These are phyloP conservation scores for Rhabdornis inornatus DNA, from an alignment of 2,113 vertebrate species.

Conservation along the genomic window DNA sequence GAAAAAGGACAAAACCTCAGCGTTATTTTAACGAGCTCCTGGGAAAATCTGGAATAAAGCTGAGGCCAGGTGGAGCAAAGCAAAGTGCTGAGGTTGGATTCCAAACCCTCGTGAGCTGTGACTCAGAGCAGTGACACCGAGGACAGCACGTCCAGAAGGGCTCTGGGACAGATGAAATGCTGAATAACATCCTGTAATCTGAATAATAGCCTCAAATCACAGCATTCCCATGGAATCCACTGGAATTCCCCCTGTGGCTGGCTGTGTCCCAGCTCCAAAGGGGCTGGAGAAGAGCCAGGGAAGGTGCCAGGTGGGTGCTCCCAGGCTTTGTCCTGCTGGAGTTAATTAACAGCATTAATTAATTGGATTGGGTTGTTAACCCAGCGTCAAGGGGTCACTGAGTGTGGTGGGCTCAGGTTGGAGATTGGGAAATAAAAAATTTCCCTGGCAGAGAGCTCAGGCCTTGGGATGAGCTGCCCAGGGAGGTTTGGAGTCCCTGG, in stretches of 20 bases:
- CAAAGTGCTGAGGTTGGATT: constrained; percentile 34
- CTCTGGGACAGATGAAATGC: not conserved
- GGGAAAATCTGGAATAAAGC: not conserved
- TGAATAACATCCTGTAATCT: not conserved
- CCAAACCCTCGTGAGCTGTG: constrained; percentile 18
- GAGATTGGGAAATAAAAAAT: not conserved
- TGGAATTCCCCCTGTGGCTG: not conserved
- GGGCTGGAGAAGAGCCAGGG: not conserved
- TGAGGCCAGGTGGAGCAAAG: constrained; percentile 28
- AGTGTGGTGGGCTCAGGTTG: not conserved
- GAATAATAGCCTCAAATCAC: not conserved
- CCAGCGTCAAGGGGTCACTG: too few relatives aligned
- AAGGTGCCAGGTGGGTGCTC: not conserved
- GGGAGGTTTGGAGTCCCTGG: not conserved
- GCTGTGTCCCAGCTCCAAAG: not conserved
- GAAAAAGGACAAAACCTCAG: not conserved
- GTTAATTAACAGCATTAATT: not conserved
- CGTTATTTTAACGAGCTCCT: not conserved
- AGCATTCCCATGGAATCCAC: not conserved
- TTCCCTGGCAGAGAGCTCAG: not conserved
- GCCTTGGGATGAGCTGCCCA: not conserved
- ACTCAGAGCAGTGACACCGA: constrained; percentile 37
- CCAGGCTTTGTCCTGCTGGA: not conserved
- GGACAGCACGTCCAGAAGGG: constrained; percentile 34
- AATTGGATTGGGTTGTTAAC: not conserved